Conservation (phyloP, 1,140 invertebrate genomes). For the Camponotus pennsylvanicus region DNA sequence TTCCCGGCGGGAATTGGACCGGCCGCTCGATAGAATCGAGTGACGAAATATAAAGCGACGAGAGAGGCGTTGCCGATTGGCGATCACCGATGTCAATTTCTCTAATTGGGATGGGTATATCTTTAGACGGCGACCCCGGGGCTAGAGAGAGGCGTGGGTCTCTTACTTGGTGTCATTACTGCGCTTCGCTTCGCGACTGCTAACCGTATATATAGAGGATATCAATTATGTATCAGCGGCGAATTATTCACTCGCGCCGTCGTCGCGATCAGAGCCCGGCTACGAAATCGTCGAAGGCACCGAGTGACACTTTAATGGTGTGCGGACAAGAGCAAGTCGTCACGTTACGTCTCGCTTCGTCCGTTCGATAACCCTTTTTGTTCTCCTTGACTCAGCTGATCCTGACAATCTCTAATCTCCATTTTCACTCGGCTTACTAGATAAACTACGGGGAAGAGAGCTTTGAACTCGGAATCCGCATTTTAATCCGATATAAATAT, state of each 20-base stretch:
- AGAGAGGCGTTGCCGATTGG: slow-evolving; percentile 4
- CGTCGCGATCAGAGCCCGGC: slow-evolving; percentile 62
- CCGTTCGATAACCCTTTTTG: slow-evolving; percentile 67
- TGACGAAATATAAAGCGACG: slow-evolving; percentile 64
- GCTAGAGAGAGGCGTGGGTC: slow-evolving; percentile 24
- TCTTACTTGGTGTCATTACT: slow-evolving; percentile 50
- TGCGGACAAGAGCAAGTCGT: slow-evolving; percentile 71
- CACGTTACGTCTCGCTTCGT: slow-evolving; percentile 49
- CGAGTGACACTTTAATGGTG: slow-evolving; percentile 73
- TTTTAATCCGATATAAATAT: background rate
- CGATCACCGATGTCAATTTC: slow-evolving; percentile 60
- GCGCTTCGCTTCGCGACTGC: slow-evolving; percentile 37
- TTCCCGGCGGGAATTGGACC: slow-evolving; percentile 56
- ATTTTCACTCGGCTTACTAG: background rate
- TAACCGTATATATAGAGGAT: slow-evolving; percentile 61
- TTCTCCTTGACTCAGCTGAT: slow-evolving; percentile 7
- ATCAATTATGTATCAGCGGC: slow-evolving; percentile 68
- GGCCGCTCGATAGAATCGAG: slow-evolving; percentile 47
- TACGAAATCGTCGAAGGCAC: slow-evolving; percentile 49
- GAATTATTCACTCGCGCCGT: slow-evolving; percentile 71
- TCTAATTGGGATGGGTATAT: slow-evolving; percentile 69
- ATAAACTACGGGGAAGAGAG: background rate
- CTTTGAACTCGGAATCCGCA: background rate
- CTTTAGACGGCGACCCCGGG: slow-evolving; percentile 59
- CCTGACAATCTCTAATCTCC: background rate